phyloP scores from a whole-genome alignment of 1,140 invertebrate species.

The Listronotus oregonensis region DNA sequence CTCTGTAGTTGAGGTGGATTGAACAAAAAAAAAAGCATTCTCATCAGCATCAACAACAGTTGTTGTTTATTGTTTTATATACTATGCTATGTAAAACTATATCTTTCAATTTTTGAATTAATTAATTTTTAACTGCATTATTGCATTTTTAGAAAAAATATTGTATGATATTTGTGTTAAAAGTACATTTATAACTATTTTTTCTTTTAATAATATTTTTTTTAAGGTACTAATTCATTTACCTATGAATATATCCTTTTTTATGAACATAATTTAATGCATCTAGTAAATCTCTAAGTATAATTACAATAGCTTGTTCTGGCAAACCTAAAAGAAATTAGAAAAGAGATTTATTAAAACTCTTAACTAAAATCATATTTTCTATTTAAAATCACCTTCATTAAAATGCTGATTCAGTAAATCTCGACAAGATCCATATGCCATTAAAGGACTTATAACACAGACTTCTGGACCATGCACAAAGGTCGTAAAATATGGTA shows the following conservation, averaged over 20 bases:
- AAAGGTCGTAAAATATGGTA: conserved; percentile 75
- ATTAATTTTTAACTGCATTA: too few relatives aligned
- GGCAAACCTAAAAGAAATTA: conserved; percentile 64
- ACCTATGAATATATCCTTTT: conserved; percentile 86
- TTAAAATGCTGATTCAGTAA: conserved; percentile 78
- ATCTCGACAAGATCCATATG: conserved; percentile 79
- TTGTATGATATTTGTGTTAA: too few relatives aligned
- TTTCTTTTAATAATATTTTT: too few relatives aligned
- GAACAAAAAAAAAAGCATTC: too few relatives aligned
- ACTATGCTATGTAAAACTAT: too few relatives aligned
- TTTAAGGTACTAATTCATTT: too few relatives aligned
- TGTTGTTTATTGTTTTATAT: too few relatives aligned
- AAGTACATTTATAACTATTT: too few relatives aligned
- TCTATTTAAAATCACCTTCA: conserved; percentile 59
- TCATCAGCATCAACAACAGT: too few relatives aligned
- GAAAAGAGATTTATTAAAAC: conserved; percentile 1
- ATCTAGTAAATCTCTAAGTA: conserved; percentile 76
- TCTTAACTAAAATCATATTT: background rate
- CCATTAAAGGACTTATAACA: conserved; percentile 79
- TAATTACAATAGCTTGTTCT: conserved; percentile 78
- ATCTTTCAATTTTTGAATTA: too few relatives aligned
- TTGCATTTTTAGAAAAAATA: too few relatives aligned
- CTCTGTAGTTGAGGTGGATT: too few relatives aligned
- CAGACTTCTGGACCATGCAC: conserved; percentile 75
- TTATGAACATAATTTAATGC: conserved; percentile 85